Evolutionary conservation across 53 echinoderm and acorn worm genomes (phyloP), one percentile per base, ranked within the genome.

Genomic region (Holothuria scabra): DNA sequence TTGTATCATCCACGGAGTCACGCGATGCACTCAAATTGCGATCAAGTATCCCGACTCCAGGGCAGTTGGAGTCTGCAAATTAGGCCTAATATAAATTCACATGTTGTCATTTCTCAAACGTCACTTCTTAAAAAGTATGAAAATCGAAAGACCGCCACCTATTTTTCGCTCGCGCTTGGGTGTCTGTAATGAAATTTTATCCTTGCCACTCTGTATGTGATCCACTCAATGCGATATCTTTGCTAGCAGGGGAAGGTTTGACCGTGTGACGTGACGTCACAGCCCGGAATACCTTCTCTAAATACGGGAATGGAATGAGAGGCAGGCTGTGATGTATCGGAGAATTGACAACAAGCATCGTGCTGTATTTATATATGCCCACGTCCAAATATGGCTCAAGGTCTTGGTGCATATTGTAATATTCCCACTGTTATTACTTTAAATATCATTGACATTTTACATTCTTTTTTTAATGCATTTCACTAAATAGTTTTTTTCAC

Each of bases 221-320:
- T 76, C 87, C 80, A 76, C 91, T 87, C 91, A 65, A 71, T 69
- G 91, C 69, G 63, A 66, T 37, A 75, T 59, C 80, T n/a, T 46
- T 64, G 61, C 80, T 83, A 69, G 65, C 91, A 68, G 80, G 84
- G 81, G 55, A 86, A 66, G 58, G 24, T 60, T 60, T 74, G 85
- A 68, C 85, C 68, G 32, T 60, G 46, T 56, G 48, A 26, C 61
- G 76, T 95, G 96, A 95, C 96, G 96, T 95, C 96, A 95, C 88
- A 26, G 66, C 84, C 83, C 84, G 88, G 92, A 97, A 97, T 97
- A 97, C 92, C 94, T 94, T 97, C 94, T 88, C 97, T 97, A 92
- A 92, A 97, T 97, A 94, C 86, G 97, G 97, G 86, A 92, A 94
- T 92, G 97, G 94, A 92, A 97, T 93, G 91, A 66, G 72, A 87